A percentile compares a stretch with the other conserved stretches of the same genome.
Conservation (phyloP, 2,113 vertebrate species). For the Lamprotornis superbus region DNA sequence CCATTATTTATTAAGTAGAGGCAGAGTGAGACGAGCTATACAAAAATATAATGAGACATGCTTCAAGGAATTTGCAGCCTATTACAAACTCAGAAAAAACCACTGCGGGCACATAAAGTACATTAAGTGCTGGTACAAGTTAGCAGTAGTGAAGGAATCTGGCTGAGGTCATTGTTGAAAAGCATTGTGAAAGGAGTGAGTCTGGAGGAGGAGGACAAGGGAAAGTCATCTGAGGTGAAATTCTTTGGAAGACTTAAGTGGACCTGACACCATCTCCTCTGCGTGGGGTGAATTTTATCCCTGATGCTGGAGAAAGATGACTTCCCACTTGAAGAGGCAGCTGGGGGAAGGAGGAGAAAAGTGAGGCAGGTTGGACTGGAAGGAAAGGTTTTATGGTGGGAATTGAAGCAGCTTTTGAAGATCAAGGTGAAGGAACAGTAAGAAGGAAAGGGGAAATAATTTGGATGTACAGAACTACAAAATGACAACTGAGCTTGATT, state of each 20-base stretch:
- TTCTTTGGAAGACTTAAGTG: conserved; percentile 14
- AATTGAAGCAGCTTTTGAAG: neutral
- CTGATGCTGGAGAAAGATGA: neutral
- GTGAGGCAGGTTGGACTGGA: neutral
- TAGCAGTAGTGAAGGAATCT: conserved; percentile 54
- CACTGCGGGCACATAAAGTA: conserved; percentile 51
- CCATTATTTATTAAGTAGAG: conserved; percentile 55
- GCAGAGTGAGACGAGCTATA: conserved; percentile 20
- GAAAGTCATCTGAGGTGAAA: conserved; percentile 53
- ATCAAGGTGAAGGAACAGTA: neutral
- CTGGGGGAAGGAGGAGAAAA: neutral
- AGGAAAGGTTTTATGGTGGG: neutral
- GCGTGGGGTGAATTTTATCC: neutral
- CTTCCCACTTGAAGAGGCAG: neutral
- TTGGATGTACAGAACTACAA: neutral
- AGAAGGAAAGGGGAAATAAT: neutral
- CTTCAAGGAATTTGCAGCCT: conserved; percentile 62
- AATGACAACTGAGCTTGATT: neutral
- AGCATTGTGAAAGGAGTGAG: conserved; percentile 42
- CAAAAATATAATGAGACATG: conserved; percentile 61
- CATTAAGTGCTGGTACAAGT: conserved; percentile 63
- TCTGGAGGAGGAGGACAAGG: neutral
- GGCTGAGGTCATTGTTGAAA: conserved; percentile 54
- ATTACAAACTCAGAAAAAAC: conserved; percentile 45
- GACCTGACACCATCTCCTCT: neutral